Evolutionary conservation across 2,797 vertebrate species (phyloP), one percentile per base, ranked within the genome.

Genomic region (Melopsittacus undulatus): DNA sequence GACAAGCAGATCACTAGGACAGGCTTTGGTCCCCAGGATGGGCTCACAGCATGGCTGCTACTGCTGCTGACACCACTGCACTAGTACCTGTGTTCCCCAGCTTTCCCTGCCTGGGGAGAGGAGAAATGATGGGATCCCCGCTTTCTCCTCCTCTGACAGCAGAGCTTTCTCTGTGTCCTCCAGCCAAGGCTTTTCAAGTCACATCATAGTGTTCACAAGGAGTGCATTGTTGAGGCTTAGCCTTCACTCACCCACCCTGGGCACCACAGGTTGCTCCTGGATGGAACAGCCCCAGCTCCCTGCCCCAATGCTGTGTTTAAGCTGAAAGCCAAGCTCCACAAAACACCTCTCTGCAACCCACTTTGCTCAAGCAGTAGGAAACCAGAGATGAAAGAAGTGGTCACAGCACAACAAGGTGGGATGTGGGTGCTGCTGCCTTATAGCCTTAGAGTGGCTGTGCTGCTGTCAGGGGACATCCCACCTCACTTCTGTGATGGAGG

Each of bases 231-330:
- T 57, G 48, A 18, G 20, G 36, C 34, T 92, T 54, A 64, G 48
- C 20, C n/a, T 74, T 75, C 36, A 42, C 42, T 78, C n/a, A 48
- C 13, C 43, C 24, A 45, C 15, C 13, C 5, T 1, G 11, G 43
- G 16, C 54, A 59, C 34, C 32, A n/a, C 0, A 3, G 23, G 30
- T 46, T 88, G 64, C 9, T 20, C 42, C 15, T 3, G 19, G 7
- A n/a, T 48, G 63, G 36, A 61, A 30, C 68, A 87, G 59, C 12
- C 30, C 15, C 49, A 40, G 34, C 21, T 86, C 9, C 7, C 9
- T 59, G 34, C 12, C 0, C 0, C 7, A 30, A 4, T 1, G 2
- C 20, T 0, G 0, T 14, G 24, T 46, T 64, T 46, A 46, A 84
- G n/a, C 12, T 1, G 3, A 42, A 3, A 61, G 45, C 21, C 40